Evolutionary conservation across 2,113 vertebrate species (phyloP).

Genomic region (Oplegnathus fasciatus): DNA sequence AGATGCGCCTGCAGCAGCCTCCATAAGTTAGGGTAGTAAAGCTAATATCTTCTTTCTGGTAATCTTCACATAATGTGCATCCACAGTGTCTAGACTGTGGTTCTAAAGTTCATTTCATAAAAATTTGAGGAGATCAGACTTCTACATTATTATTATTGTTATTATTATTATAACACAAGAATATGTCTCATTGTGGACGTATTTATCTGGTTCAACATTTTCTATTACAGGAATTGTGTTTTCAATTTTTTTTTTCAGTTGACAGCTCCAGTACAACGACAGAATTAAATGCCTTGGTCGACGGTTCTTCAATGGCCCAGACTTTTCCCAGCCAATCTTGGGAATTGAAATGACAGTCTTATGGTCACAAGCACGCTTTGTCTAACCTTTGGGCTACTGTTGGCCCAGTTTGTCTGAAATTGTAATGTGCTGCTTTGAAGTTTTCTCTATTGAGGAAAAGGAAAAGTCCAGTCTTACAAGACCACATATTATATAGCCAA

Average conservation of each 20-base stretch:
- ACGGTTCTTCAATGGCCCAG: background rate
- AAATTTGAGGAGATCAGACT: background rate
- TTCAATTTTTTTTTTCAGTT: background rate
- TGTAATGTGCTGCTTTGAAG: constrained; percentile 52
- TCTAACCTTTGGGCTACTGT: constrained; percentile 54
- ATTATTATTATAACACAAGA: background rate
- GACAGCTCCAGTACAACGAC: rapidly evolving
- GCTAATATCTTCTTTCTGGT: background rate
- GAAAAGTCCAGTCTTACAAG: constrained; percentile 10
- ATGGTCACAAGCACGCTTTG: constrained; percentile 19
- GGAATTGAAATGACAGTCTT: constrained; percentile 32
- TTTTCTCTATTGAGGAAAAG: constrained; percentile 3
- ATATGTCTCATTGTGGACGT: background rate
- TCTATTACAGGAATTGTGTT: background rate
- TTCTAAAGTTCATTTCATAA: background rate
- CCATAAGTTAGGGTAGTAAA: background rate
- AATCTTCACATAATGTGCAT: background rate
- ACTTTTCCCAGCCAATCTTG: background rate
- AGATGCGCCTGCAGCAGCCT: background rate
- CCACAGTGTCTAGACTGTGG: too few relatives aligned
- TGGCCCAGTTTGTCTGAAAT: constrained; percentile 59
- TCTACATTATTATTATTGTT: background rate
- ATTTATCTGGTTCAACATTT: background rate
- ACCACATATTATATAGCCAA: background rate
- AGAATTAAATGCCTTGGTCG: background rate